These are phyloP conservation scores for Hypsibius dujardini DNA, from an alignment of 1,140 invertebrate genomes.

Conservation along the genomic window DNA sequence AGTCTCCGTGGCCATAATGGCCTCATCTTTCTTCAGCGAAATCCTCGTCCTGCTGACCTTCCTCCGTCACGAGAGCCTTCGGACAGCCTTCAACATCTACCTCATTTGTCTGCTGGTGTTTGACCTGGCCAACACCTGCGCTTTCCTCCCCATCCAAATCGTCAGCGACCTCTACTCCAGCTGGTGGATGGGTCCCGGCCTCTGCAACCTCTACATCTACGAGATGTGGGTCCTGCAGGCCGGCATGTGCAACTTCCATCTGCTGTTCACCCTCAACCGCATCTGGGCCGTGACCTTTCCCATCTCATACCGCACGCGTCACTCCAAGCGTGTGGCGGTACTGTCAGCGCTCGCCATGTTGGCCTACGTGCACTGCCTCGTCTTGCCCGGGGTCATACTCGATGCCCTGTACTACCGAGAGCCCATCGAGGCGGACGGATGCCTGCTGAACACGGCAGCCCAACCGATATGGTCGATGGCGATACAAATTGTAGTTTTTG, in stretches of 20 bases:
- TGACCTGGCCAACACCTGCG: neutral
- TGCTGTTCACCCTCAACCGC: neutral
- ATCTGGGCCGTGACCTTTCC: neutral
- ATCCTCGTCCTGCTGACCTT: no score
- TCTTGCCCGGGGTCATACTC: neutral
- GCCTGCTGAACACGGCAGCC: neutral
- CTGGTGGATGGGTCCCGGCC: neutral
- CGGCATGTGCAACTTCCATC: neutral
- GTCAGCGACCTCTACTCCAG: neutral
- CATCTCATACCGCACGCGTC: neutral
- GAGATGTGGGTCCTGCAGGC: neutral
- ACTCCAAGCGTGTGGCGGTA: neutral
- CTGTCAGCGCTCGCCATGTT: neutral
- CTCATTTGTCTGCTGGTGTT: neutral
- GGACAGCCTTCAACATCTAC: neutral
- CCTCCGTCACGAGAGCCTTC: no score
- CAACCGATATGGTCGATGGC: neutral
- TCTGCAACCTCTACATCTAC: neutral
- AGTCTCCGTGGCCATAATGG: no score
- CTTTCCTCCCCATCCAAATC: neutral
- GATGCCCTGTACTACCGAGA: neutral
- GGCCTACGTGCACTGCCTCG: neutral
- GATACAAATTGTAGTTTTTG: neutral
- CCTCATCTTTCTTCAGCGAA: no score
- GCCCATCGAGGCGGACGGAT: neutral